These are phyloP conservation scores for Cossypha niveicapilla DNA, from an alignment of 2,797 vertebrate species.

Conservation along the genomic window DNA sequence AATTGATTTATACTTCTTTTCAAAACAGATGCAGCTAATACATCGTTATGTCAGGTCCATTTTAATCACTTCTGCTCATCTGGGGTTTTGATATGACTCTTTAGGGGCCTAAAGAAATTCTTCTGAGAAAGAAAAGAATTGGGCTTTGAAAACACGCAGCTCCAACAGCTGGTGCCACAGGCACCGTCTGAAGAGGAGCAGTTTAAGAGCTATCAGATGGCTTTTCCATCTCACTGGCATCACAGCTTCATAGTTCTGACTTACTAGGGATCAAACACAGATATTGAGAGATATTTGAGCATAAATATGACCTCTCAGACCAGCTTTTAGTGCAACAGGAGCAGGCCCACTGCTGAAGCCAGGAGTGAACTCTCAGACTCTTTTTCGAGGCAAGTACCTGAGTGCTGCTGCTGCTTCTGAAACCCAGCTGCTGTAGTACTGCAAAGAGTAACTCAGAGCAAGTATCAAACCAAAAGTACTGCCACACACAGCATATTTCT, in stretches of 20 bases:
- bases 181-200: not conserved
- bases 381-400: rapidly evolving
- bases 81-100: not conserved
- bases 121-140: not conserved
- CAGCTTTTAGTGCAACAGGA: not conserved
- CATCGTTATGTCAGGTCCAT: not conserved
- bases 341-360: rapidly evolving
- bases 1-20: not conserved
- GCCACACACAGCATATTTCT: not conserved
- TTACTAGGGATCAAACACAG: not conserved
- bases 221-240: not conserved
- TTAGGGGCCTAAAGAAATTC: not conserved
- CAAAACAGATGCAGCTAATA: not conserved
- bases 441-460: not conserved
- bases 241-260: not conserved
- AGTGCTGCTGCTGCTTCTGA: not conserved
- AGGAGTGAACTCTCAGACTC: not conserved
- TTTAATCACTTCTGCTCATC: not conserved
- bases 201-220: not conserved
- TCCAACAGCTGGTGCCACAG: not conserved
- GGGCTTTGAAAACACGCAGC: not conserved
- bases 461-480: slow-evolving; percentile 8
- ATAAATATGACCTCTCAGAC: not conserved
- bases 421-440: not conserved
- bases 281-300: not conserved